Evolutionary conservation across 2,888 invertebrate species (phyloP).

Genomic region (Volucella inflata): DNA sequence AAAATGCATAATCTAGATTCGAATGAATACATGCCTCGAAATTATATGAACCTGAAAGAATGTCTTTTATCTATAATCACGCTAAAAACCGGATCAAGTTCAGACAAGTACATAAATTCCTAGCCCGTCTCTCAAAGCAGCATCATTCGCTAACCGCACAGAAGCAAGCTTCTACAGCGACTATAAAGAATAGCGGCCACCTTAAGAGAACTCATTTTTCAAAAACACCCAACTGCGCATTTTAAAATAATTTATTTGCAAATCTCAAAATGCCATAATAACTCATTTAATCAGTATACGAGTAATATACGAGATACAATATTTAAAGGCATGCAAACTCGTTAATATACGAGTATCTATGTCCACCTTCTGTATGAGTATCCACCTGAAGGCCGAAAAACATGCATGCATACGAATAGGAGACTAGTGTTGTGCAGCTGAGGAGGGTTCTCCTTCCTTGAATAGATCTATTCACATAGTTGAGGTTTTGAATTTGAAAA

Average conservation of each 20-base stretch:
- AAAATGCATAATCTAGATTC: background rate
- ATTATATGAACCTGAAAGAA: conserved; percentile 53
- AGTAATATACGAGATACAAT: conserved; percentile 25
- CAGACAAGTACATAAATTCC: conserved; percentile 34
- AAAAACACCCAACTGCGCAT: conserved; percentile 45
- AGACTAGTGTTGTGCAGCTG: background rate
- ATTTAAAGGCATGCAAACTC: conserved; percentile 24
- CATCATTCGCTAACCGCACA: conserved; percentile 13
- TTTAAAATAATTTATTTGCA: conserved; percentile 51
- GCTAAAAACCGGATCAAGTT: conserved; percentile 62
- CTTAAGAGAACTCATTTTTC: conserved; percentile 19
- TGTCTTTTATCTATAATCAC: conserved; percentile 37
- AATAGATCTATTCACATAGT: conserved; percentile 8
- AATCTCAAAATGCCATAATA: conserved; percentile 64
- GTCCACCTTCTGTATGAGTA: too few relatives aligned
- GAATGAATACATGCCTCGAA: background rate
- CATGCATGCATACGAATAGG: background rate
- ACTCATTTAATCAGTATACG: conserved; percentile 65
- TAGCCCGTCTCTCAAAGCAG: too few relatives aligned
- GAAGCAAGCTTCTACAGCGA: too few relatives aligned
- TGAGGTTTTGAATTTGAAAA: conserved; percentile 2
- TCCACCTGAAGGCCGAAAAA: conserved; percentile 46
- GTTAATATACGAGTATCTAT: background rate
- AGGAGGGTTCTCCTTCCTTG: conserved; percentile 55
- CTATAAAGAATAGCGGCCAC: too few relatives aligned